Evolutionary conservation across 2,888 invertebrate species (phyloP).

Genomic region (Acrobasis repandana): DNA sequence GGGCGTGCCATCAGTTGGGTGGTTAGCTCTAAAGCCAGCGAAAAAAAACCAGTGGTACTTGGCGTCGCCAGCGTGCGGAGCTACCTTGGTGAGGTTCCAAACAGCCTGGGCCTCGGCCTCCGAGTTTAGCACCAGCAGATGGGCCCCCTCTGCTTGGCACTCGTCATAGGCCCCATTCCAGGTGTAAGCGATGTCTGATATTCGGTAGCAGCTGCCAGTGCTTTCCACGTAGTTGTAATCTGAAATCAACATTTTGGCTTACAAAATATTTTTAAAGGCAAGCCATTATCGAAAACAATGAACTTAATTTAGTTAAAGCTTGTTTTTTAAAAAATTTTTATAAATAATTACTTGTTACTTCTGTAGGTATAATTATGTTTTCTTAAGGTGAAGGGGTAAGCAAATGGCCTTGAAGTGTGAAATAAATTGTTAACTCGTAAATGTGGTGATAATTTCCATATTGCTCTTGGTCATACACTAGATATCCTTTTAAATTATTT

Average conservation of each 20-base stretch:
- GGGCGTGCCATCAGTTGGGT: slow-evolving; percentile 37
- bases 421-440: no score
- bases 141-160: slow-evolving; percentile 54
- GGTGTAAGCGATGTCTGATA: slow-evolving; percentile 41
- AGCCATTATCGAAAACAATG: no score
- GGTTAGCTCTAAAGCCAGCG: slow-evolving; percentile 56
- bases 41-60: slow-evolving; percentile 36
- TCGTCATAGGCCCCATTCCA: slow-evolving; percentile 64
- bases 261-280: no score
- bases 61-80: slow-evolving; percentile 13
- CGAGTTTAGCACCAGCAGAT: slow-evolving; percentile 60
- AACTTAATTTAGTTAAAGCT: no score
- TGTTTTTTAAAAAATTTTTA: no score
- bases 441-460: no score
- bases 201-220: slow-evolving; percentile 60
- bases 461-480: no score
- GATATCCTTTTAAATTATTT: no score
- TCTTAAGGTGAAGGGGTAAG: no score
- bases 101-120: slow-evolving; percentile 41
- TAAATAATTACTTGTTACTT: no score
- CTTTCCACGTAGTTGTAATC: slow-evolving; percentile 49
- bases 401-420: no score
- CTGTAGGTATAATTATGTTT: no score
- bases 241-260: slow-evolving; percentile 31
- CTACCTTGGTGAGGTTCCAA: slow-evolving; percentile 1